phyloP scores from a whole-genome alignment of 35 echinoderm and acorn worm species.

The Eucidaris tribuloides region DNA sequence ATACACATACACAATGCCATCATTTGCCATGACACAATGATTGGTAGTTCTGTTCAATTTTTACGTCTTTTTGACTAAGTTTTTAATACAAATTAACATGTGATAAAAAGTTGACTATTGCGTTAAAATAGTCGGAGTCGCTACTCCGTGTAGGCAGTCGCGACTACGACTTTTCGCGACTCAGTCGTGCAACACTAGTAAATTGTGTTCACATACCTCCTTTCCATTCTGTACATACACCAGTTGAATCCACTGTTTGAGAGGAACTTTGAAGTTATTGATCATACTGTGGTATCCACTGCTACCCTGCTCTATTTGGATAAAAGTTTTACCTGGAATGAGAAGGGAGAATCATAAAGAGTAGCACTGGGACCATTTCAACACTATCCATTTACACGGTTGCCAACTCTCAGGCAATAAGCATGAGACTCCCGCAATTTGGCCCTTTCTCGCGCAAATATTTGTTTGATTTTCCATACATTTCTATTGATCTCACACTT shows the following conservation, averaged over 20 bases:
- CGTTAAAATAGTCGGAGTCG: too few species aligned
- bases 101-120: neutral
- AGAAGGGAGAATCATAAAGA: neutral
- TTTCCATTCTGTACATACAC: constrained; percentile 42
- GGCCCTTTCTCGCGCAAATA: too few species aligned
- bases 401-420: neutral
- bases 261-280: constrained; percentile 16
- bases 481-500: neutral
- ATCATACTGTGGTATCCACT: constrained; percentile 21
- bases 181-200: too few species aligned
- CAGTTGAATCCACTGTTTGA: constrained; percentile 32
- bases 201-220: neutral
- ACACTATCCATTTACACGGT: neutral
- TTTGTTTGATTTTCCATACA: neutral
- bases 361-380: neutral
- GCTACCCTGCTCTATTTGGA: constrained; percentile 15
- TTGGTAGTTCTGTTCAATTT: too few species aligned
- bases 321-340: constrained; percentile 17
- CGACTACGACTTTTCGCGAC: too few species aligned
- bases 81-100: too few species aligned
- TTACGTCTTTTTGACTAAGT: too few species aligned
- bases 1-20: too few species aligned
- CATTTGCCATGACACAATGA: too few species aligned
- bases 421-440: neutral
- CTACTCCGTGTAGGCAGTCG: too few species aligned